Conservation (phyloP, 1,140 invertebrate genomes). For the Bactericera cockerelli region DNA sequence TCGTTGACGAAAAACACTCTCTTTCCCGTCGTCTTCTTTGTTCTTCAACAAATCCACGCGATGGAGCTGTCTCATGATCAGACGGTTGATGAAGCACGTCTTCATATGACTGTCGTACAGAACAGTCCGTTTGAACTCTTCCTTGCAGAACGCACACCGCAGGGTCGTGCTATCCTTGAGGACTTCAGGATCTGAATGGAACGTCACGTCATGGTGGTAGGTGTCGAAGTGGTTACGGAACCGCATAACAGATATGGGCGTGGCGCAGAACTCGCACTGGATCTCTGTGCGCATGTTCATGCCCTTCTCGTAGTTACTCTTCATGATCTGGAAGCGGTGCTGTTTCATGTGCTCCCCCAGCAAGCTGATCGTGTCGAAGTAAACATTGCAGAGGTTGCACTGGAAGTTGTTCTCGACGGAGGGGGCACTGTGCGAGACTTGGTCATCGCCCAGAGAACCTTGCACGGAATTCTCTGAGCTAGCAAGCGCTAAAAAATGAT, state of each 20-base stretch:
- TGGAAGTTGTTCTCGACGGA: neutral
- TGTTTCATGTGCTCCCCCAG: neutral
- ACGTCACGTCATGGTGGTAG: neutral
- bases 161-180: neutral
- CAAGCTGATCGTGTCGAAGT: neutral
- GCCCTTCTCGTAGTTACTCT: neutral
- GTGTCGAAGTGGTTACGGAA: neutral
- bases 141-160: neutral
- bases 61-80: too few relatives aligned
- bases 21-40: too few relatives aligned
- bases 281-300: neutral
- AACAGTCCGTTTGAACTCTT: neutral
- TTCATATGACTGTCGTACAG: neutral
- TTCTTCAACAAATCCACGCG: too few relatives aligned
- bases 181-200: neutral
- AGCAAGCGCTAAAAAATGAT: conserved; percentile 3
- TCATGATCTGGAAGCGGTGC: neutral
- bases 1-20: too few relatives aligned
- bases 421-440: neutral
- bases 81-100: neutral
- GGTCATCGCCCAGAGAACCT: conserved; percentile 6
- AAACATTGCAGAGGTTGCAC: neutral
- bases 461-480: conserved; percentile 1
- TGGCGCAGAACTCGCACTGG: neutral
- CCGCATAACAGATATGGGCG: neutral